These are phyloP conservation scores for Nemapogon koenigi DNA, from an alignment of 2,888 invertebrate species.

Conservation along the genomic window DNA sequence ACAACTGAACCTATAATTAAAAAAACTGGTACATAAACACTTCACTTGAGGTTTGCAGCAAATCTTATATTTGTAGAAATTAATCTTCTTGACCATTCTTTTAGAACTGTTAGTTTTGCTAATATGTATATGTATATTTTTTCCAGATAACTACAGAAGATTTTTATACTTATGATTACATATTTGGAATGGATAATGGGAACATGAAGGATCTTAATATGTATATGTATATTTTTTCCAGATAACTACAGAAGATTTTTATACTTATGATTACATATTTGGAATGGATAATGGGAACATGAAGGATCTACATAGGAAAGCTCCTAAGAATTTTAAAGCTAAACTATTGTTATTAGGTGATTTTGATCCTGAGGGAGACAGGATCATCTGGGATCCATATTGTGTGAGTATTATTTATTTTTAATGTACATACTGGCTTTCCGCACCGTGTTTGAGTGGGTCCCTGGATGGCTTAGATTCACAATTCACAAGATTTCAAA, in stretches of 20 bases:
- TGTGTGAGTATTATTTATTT: conserved; percentile 82
- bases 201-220: conserved; percentile 79
- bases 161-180: conserved; percentile 82
- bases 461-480: too few relatives aligned
- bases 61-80: too few relatives aligned
- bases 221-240: too few relatives aligned
- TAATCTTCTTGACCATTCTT: too few relatives aligned
- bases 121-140: too few relatives aligned
- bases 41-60: too few relatives aligned
- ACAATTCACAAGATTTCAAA: too few relatives aligned
- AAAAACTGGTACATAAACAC: too few relatives aligned
- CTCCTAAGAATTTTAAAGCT: conserved; percentile 72
- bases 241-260: conserved; percentile 78
- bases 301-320: conserved; percentile 67
- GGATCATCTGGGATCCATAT: conserved; percentile 89
- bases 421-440: too few relatives aligned
- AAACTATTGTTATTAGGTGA: conserved; percentile 83
- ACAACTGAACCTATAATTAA: too few relatives aligned
- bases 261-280: conserved; percentile 86
- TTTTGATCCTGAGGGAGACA: conserved; percentile 81
- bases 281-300: conserved; percentile 96
- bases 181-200: conserved; percentile 94
- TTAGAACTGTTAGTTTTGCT: too few relatives aligned
- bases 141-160: conserved; percentile 76
- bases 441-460: too few relatives aligned